phyloP scores from a whole-genome alignment of 2,113 vertebrate species.

The Xiphophorus maculatus region DNA sequence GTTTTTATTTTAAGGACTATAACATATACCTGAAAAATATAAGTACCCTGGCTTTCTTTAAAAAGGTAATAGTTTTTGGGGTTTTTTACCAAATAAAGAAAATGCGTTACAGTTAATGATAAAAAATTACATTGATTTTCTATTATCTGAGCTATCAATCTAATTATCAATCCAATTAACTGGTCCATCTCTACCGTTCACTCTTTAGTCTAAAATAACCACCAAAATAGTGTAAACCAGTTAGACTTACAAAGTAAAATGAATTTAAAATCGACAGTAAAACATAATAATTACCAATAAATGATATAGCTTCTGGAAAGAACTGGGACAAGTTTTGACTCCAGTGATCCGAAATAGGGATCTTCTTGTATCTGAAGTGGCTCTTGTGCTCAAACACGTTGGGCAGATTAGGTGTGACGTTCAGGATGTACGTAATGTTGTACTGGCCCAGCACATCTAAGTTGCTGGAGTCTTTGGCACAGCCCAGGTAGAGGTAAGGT shows the following conservation, averaged over 20 bases:
- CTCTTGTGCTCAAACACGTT: constrained; percentile 90
- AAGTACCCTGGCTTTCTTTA: too few relatives aligned
- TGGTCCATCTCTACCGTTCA: too few relatives aligned
- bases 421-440: constrained; percentile 90
- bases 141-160: too few relatives aligned
- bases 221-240: too few relatives aligned
- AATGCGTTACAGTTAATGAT: too few relatives aligned
- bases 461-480: constrained; percentile 87
- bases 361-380: constrained; percentile 90
- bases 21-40: not conserved
- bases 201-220: too few relatives aligned
- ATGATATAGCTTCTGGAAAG: constrained; percentile 89
- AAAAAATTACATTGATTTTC: too few relatives aligned
- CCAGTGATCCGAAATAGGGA: constrained; percentile 92
- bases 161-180: too few relatives aligned
- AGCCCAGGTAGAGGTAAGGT: constrained; percentile 90
- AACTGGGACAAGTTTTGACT: constrained; percentile 91
- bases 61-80: too few relatives aligned
- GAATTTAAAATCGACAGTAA: not conserved
- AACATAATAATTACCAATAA: constrained; percentile 83
- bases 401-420: constrained; percentile 90
- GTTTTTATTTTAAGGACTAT: not conserved
- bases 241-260: not conserved
- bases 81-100: too few relatives aligned
- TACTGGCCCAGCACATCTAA: constrained; percentile 84